Evolutionary conservation across 2,888 invertebrate species (phyloP), one percentile per base, ranked within the genome.

Genomic region (Beris chalybata): DNA sequence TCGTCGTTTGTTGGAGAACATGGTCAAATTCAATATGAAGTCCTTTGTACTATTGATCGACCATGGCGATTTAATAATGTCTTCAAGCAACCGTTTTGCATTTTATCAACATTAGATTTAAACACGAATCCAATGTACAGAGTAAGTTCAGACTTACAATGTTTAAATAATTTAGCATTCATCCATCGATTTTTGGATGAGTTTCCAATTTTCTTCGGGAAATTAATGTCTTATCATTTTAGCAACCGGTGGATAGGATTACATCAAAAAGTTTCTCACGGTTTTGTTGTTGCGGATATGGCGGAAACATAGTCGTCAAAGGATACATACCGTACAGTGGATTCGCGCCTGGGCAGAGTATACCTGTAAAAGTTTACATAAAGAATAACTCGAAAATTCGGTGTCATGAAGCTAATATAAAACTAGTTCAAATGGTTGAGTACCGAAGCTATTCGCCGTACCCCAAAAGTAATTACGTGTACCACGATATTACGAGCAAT

Each of bases 1-100:
- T 90, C 91, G 0, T 91, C 91, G 0, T 92, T 91, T 76, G 89
- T 89, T 75, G 89, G 90, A 4, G 82, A 87, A 73, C 83, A 83
- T 80, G 92, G 94, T 0, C 86, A 87, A 76, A 85, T 95, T 29
- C 85, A 90, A 44, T 95, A 94, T 75, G 89, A 87, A 11, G 85
- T 92, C 7, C 89, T 89, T 76, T 87, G 89, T 9, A 87, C 86
- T 1, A 82, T 95, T 29, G 93, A 94, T 77, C 84, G 92, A 11
- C 92, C 93, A 3, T 92, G 92, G 89, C 91, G 91, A 72, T 90
- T 90, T 78, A 92, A 94, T 78, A 89, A 91, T 73, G 89, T 89
- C 68, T 87, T 87, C n/a, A 91, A 91, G 77, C 85, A 85, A 75
- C 87, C 87, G 5, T 91, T 93, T 74, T 90, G 89, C 53, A 87